These are phyloP conservation scores for Sus cebifrons DNA, from an alignment of 2,797 vertebrate genomes.

Conservation along the genomic window DNA sequence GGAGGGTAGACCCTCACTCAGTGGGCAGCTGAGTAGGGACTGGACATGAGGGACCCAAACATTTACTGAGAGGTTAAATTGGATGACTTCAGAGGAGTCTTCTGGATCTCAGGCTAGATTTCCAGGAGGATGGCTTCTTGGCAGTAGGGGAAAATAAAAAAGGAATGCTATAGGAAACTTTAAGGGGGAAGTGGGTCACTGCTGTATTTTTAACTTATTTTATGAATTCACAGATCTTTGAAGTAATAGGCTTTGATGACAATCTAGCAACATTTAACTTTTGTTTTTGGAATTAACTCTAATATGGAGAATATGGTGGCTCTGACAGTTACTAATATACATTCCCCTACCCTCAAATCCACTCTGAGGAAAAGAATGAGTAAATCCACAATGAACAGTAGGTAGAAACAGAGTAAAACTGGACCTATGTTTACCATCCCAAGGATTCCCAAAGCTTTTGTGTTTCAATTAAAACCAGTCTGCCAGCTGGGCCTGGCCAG, in stretches of 20 bases:
- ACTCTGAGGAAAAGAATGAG: neutral
- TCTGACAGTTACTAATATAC: neutral
- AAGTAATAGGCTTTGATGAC: constrained; percentile 37
- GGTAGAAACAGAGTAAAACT: neutral
- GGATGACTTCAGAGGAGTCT: neutral
- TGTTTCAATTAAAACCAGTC: constrained; percentile 67
- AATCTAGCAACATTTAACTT: neutral
- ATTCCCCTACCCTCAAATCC: neutral
- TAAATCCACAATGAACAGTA: neutral
- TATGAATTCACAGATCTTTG: constrained; percentile 32
- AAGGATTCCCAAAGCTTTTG: constrained; percentile 52
- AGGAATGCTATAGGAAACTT: neutral
- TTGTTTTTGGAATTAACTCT: neutral
- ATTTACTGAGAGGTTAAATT: neutral
- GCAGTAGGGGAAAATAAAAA: neutral
- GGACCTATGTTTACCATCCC: neutral
- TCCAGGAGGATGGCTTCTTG: neutral
- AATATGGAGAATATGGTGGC: neutral
- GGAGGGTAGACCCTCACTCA: neutral
- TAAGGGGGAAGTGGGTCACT: neutral
- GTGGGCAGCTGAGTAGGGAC: neutral
- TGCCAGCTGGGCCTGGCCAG: constrained; percentile 10
- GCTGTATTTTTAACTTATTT: constrained; percentile 27
- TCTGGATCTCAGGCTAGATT: neutral
- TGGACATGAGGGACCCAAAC: neutral